phyloP scores from a whole-genome alignment of 2,888 invertebrate genomes.

The Endomychus coccineus region DNA sequence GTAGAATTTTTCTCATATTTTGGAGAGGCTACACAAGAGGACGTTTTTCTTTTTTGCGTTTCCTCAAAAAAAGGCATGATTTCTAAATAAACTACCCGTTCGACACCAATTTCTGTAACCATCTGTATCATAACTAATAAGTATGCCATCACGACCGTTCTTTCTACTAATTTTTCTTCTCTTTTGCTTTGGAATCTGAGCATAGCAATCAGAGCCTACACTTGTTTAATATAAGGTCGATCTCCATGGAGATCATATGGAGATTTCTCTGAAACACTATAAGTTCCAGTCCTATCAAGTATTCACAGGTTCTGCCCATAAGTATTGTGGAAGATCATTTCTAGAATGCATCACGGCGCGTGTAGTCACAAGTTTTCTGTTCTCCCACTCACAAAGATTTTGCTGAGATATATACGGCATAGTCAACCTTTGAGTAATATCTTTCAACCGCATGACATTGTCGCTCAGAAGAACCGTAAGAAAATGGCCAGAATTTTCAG shows the following conservation, averaged over 20 bases:
- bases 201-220: conserved; percentile 23
- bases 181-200: conserved; percentile 22
- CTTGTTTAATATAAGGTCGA: conserved; percentile 13
- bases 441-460: background rate
- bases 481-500: conserved; percentile 18
- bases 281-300: conserved; percentile 19
- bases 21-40: too few relatives aligned
- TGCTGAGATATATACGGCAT: background rate
- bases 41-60: too few relatives aligned
- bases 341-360: conserved; percentile 17
- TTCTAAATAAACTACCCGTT: too few relatives aligned
- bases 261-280: conserved; percentile 11
- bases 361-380: conserved; percentile 17
- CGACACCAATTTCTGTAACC: conserved; percentile 22
- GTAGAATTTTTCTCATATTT: too few relatives aligned
- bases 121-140: conserved; percentile 20
- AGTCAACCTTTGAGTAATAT: background rate
- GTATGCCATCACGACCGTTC: conserved; percentile 15
- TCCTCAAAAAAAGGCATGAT: too few relatives aligned
- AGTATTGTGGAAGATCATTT: conserved; percentile 11
- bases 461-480: conserved; percentile 19
- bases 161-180: conserved; percentile 20
- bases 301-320: conserved; percentile 18
- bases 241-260: conserved; percentile 15
- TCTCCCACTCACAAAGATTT: conserved; percentile 13